These are phyloP conservation scores for Xanthia icteritia DNA, from an alignment of 2,888 invertebrate genomes.

Conservation along the genomic window DNA sequence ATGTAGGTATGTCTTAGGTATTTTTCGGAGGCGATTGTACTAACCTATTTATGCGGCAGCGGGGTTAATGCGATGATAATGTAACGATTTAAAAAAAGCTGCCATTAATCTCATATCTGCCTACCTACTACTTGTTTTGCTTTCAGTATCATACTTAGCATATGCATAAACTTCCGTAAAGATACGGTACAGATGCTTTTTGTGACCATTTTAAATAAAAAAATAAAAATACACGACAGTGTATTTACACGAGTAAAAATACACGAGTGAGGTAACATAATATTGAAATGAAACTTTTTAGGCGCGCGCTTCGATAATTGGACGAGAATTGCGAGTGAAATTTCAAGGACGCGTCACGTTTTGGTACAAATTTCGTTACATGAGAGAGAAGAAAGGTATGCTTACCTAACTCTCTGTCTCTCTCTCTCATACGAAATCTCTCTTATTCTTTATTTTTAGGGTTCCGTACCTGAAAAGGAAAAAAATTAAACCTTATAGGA, in stretches of 20 bases:
- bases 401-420: no score
- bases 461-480: no score
- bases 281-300: neutral
- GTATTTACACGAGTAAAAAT: no score
- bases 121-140: constrained; percentile 74
- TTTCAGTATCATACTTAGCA: constrained; percentile 58
- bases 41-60: constrained; percentile 72
- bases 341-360: neutral
- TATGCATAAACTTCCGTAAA: constrained; percentile 30
- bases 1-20: constrained; percentile 48
- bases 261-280: neutral
- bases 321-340: no score
- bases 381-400: neutral
- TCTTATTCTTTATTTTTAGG: neutral
- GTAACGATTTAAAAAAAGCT: constrained; percentile 72
- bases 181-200: constrained; percentile 31
- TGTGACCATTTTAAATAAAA: constrained; percentile 1
- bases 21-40: constrained; percentile 72
- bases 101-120: constrained; percentile 73
- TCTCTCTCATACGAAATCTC: no score
- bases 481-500: no score
- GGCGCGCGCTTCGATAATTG: neutral
- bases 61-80: constrained; percentile 80
- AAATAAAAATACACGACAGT: neutral
- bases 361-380: neutral